A percentile compares a stretch with the other conserved stretches of the same genome.
phyloP scores from a whole-genome alignment of 2,797 vertebrate genomes.

The Notolabrus celidotus region DNA sequence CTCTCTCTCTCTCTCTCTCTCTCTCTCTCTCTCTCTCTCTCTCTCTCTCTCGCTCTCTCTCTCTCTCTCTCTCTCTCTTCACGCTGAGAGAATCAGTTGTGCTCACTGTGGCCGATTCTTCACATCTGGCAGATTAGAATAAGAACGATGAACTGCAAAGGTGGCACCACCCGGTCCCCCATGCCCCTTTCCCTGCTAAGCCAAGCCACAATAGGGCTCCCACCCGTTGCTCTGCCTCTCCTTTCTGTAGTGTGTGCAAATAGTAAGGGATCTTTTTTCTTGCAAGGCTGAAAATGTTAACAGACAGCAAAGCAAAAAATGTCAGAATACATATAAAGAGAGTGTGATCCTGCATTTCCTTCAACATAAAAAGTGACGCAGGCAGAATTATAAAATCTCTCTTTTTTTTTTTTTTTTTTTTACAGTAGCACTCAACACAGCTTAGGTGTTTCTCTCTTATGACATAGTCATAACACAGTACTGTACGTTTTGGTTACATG shows the following conservation, averaged over 20 bases:
- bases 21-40: conserved; percentile 57
- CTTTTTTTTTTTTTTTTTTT: not conserved
- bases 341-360: conserved; percentile 19
- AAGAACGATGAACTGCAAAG: conserved; percentile 66
- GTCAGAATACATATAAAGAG: conserved; percentile 15
- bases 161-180: conserved; percentile 57
- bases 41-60: conserved; percentile 70
- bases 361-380: conserved; percentile 2
- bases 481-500: conserved; percentile 22
- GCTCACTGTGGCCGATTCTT: conserved; percentile 70
- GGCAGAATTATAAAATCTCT: conserved; percentile 15
- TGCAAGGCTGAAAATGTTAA: conserved; percentile 27
- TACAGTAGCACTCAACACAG: not conserved
- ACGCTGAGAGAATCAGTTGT: conserved; percentile 66
- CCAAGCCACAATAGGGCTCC: conserved; percentile 45
- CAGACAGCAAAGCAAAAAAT: conserved; percentile 31
- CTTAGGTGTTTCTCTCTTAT: conserved; percentile 6
- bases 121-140: conserved; percentile 80
- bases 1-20: not conserved
- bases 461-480: conserved; percentile 18
- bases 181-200: conserved; percentile 58
- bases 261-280: conserved; percentile 4
- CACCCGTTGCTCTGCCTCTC: conserved; percentile 36
- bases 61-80: conserved; percentile 61
- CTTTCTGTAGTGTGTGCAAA: conserved; percentile 23